Conservation (phyloP, 2,888 invertebrate genomes). For the Acanthosepion lycidas region DNA sequence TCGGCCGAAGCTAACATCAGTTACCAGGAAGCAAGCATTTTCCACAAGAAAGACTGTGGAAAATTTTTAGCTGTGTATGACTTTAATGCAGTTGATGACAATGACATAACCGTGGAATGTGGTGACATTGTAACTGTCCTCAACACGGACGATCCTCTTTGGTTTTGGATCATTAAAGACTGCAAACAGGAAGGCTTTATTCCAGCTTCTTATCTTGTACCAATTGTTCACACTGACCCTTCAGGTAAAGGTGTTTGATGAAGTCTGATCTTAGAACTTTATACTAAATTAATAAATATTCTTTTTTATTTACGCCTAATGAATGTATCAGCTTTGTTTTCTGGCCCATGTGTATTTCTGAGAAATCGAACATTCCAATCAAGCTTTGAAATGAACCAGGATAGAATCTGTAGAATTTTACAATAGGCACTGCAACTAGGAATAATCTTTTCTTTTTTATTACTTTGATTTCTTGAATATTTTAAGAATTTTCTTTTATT, state of each 20-base stretch:
- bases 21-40: slow-evolving; percentile 52
- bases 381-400: too few species aligned
- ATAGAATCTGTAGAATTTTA: too few species aligned
- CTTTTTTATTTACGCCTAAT: not conserved
- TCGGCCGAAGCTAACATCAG: slow-evolving; percentile 15
- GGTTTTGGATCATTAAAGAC: slow-evolving; percentile 95
- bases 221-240: slow-evolving; percentile 75
- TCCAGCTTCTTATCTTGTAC: slow-evolving; percentile 94
- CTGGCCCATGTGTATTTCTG: not conserved
- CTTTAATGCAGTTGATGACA: slow-evolving; percentile 93
- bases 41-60: slow-evolving; percentile 86
- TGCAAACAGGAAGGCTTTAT: slow-evolving; percentile 97
- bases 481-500: too few species aligned
- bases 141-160: slow-evolving; percentile 94
- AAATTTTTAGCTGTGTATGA: slow-evolving; percentile 93
- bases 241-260: slow-evolving; percentile 41
- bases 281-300: too few species aligned
- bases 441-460: too few species aligned
- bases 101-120: slow-evolving; percentile 92
- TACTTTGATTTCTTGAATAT: too few species aligned
- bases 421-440: too few species aligned
- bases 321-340: not conserved
- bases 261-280: too few species aligned
- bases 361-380: too few species aligned
- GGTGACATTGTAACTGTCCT: slow-evolving; percentile 97